phyloP scores from a whole-genome alignment of 2,113 vertebrate genomes.

The Vicugna pacos region DNA sequence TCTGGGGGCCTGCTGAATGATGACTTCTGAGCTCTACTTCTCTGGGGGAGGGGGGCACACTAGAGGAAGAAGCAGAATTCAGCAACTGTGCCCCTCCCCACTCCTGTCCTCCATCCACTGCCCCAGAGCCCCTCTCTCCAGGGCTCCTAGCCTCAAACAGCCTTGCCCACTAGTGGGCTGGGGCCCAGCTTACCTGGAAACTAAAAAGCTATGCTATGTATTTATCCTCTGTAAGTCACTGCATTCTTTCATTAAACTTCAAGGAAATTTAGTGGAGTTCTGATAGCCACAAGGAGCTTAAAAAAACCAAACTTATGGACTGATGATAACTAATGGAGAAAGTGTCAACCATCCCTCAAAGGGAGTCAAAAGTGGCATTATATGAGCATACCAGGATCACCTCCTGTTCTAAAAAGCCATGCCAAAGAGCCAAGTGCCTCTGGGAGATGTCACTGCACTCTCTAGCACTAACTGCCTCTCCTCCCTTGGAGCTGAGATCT shows the following conservation, averaged over 20 bases:
- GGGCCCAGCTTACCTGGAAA: neutral
- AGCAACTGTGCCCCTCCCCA: neutral
- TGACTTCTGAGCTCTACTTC: neutral
- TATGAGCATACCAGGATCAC: neutral
- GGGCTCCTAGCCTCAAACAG: neutral
- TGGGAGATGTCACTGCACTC: neutral
- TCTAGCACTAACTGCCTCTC: neutral
- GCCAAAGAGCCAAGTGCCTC: neutral
- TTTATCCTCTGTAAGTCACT: neutral
- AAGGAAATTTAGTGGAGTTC: neutral
- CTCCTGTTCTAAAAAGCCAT: neutral
- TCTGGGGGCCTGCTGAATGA: neutral
- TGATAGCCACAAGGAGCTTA: neutral
- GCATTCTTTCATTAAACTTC: neutral
- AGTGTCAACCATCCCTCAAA: neutral
- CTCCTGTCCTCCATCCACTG: too few relatives aligned
- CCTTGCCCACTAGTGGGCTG: neutral
- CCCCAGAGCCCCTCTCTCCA: neutral
- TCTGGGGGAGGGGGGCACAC: neutral
- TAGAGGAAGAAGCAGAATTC: neutral
- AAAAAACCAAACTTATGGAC: neutral
- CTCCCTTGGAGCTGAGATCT: neutral
- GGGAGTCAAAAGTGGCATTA: neutral
- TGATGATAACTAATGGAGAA: neutral
- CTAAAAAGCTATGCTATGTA: neutral